Evolutionary conservation across 2,113 vertebrate genomes (phyloP).

Genomic region (Cephalopterus ornatus): DNA sequence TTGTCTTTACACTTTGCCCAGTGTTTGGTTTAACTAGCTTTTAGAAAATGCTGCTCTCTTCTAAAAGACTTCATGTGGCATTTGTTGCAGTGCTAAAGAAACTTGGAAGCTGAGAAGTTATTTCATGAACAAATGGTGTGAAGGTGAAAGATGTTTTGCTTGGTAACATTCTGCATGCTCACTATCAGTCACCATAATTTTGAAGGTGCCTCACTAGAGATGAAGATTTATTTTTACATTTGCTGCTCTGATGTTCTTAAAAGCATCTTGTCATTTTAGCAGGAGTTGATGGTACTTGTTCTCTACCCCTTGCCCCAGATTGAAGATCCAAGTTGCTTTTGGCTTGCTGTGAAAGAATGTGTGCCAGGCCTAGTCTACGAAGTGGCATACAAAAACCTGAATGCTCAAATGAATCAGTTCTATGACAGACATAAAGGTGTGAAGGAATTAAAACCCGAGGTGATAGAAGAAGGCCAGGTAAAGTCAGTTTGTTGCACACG

Average conservation of each 20-base stretch:
- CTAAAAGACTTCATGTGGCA: accelerated
- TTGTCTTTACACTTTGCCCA: neutral
- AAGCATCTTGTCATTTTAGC: neutral
- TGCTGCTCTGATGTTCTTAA: neutral
- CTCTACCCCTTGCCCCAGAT: constrained; percentile 15
- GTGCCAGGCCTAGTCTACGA: constrained; percentile 19
- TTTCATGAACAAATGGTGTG: neutral
- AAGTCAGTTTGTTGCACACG: neutral
- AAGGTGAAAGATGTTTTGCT: neutral
- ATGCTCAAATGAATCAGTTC: constrained; percentile 69
- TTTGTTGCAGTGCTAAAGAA: neutral
- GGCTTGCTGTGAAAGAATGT: constrained; percentile 66
- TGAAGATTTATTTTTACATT: neutral
- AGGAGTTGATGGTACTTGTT: neutral
- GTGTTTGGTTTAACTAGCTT: neutral
- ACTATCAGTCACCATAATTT: neutral
- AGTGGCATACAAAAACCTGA: constrained; percentile 68
- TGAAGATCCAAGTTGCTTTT: constrained; percentile 77
- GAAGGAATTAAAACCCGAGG: constrained; percentile 53
- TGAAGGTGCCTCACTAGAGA: neutral
- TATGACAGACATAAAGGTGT: constrained; percentile 42
- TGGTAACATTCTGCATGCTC: neutral
- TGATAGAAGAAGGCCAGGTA: constrained; percentile 75
- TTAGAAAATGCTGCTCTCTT: neutral
- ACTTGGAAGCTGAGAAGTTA: neutral